A percentile compares a stretch with the other conserved stretches of the same genome.
Evolutionary conservation across 2,113 vertebrate species (phyloP).

Genomic region (Sturnira hondurensis): DNA sequence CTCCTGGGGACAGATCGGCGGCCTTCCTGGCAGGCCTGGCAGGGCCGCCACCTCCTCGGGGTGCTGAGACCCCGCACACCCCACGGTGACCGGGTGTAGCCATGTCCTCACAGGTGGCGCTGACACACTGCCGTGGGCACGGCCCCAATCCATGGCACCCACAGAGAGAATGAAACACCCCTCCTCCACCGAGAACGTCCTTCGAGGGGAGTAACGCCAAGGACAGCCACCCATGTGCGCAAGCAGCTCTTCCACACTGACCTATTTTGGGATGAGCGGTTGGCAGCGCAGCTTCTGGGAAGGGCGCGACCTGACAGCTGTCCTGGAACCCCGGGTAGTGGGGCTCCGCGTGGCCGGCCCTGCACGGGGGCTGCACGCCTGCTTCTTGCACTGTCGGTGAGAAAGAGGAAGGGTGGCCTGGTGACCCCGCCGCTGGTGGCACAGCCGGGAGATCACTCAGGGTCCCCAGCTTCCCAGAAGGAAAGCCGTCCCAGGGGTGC

Average conservation of each 20-base stretch:
- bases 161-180: not conserved
- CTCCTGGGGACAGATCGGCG: not conserved
- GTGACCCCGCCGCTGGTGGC: accelerated
- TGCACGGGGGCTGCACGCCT: constrained; percentile 79
- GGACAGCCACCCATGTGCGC: accelerated
- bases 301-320: constrained; percentile 82
- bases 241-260: constrained; percentile 1
- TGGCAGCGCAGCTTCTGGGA: constrained; percentile 82
- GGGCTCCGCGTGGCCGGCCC: constrained; percentile 80
- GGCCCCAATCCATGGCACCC: not conserved
- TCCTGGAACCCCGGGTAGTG: constrained; percentile 84
- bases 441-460: accelerated
- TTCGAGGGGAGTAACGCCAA: accelerated
- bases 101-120: accelerated
- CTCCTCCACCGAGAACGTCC: accelerated
- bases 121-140: not conserved
- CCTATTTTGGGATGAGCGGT: constrained; percentile 83
- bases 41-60: not conserved
- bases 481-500: accelerated
- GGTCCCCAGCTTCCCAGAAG: no score
- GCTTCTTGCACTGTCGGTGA: constrained; percentile 78
- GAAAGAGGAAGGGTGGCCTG: not conserved
- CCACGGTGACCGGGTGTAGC: not conserved
- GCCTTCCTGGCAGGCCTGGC: not conserved
- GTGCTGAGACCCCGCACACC: accelerated